These are phyloP conservation scores for Apostichopus californicus DNA, from an alignment of 35 echinoderm and acorn worm genomes.

Conservation along the genomic window DNA sequence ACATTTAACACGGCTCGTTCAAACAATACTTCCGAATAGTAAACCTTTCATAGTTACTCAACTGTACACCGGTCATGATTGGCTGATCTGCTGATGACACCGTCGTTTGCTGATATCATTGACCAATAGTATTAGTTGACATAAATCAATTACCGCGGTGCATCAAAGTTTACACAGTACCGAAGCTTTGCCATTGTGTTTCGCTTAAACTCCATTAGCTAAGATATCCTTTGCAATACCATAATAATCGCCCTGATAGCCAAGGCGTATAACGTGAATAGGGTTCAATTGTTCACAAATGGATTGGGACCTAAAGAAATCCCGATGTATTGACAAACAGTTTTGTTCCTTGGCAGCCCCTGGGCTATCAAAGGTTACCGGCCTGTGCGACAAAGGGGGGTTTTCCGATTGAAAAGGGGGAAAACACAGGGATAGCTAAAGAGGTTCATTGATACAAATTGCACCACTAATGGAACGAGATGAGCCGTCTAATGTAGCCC, in stretches of 20 bases:
- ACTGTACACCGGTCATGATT: conserved; percentile 20
- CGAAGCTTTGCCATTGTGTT: background rate
- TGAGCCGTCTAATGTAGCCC: background rate
- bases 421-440: background rate
- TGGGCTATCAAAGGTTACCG: conserved; percentile 37
- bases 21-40: background rate
- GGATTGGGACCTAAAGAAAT: background rate
- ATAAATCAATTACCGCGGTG: conserved; percentile 44
- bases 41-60: background rate
- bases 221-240: background rate
- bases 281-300: background rate
- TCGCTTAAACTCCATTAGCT: conserved; percentile 37
- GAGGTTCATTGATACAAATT: background rate
- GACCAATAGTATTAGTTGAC: conserved; percentile 41
- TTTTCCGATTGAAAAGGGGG: background rate
- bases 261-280: background rate
- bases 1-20: background rate
- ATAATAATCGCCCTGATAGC: conserved; percentile 2
- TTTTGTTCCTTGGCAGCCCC: conserved; percentile 19
- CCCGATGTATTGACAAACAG: conserved; percentile 9
- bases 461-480: background rate
- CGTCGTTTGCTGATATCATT: background rate
- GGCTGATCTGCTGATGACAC: background rate
- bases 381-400: background rate
- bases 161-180: conserved; percentile 24